Base-by-base conservation (phyloP, 2,888 invertebrate species). In the Cephonodes hylas region DNA sequence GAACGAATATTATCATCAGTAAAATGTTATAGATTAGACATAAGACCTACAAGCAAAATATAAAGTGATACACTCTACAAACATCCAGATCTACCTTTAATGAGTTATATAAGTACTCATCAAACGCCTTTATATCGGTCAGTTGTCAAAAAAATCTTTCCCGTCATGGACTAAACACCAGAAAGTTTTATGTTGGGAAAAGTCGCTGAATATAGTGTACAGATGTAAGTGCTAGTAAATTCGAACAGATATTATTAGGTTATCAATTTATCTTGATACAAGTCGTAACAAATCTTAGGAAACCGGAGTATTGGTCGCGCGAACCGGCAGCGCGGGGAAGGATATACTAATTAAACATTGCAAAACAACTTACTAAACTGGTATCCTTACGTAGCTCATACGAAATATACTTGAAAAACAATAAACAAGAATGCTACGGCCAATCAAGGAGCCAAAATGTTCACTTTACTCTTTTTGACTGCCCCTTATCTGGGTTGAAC, bases 391-490 rank as follows among this genome's bases (percentile, higher is more conserved):
- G 22, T 48, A 48, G n/a, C 27, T 58, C 62, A 57, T 48, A 46
- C 58, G 62, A 23, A 57, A 58, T 53, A 58, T 46, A 38, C 46
- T 63, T 46, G 34, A 59, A 56, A 61, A 53, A 61, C 13, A 53
- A 56, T 13, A 62, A 71, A 73, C 58, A 68, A 70, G 70, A 68
- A 74, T 65, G 64, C 23, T 60, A 64, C 10, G 22, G 64, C 77
- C 82, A 83, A 83, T 85, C 84, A 82, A 79, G 76, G 66, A 73
- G 67, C 66, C 68, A 71, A 72, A 75, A 60, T 27, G 31, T 18
- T 60, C 31, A 61, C 71, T 76, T 71, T 71, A 69, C 69, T 76
- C 71, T 73, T 77, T 78, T 79, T 74, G 64, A 75, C 70, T 73
- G 67, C 22, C 60, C 67, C 66, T 65, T 74, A 71, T 73, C 71